A percentile compares a stretch with the other conserved stretches of the same genome.
phyloP scores from a whole-genome alignment of 2,113 vertebrate genomes.

The Synchiropus splendidus region DNA sequence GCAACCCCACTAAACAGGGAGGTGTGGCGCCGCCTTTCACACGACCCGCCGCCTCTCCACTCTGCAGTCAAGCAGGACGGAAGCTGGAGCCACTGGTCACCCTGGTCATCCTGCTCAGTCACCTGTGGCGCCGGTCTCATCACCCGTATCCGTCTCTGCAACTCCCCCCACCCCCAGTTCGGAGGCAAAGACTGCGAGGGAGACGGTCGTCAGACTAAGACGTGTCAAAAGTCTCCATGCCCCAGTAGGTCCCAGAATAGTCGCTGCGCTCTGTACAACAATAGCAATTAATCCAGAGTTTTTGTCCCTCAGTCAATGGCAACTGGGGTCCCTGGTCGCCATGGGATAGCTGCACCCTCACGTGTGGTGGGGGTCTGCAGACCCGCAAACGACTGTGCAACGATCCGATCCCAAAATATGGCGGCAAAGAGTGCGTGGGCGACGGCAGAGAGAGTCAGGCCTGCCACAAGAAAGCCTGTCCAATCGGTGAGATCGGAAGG shows the following conservation, averaged over 20 bases:
- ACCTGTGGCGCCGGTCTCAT: slow-evolving; percentile 87
- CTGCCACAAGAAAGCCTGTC: slow-evolving; percentile 77
- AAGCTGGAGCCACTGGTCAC: slow-evolving; percentile 97
- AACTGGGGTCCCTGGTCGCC: slow-evolving; percentile 96
- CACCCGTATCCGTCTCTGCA: slow-evolving; percentile 96
- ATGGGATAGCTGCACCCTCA: slow-evolving; percentile 85
- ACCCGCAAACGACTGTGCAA: slow-evolving; percentile 88
- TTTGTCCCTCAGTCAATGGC: slow-evolving; percentile 76
- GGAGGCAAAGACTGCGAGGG: slow-evolving; percentile 87
- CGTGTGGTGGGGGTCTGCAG: slow-evolving; percentile 86
- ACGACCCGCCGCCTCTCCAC: slow-evolving; percentile 16
- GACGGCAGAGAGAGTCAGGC: slow-evolving; percentile 71
- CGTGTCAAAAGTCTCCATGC: slow-evolving; percentile 81
- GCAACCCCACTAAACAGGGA: slow-evolving; percentile 20
- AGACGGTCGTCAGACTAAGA: slow-evolving; percentile 83
- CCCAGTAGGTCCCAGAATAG: slow-evolving; percentile 74
- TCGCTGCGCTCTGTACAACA: too few species aligned
- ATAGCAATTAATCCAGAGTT: background rate
- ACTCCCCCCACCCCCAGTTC: slow-evolving; percentile 93
- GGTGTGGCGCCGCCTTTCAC: background rate
- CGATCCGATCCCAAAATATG: slow-evolving; percentile 80
- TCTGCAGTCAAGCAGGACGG: slow-evolving; percentile 91
- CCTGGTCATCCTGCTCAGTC: slow-evolving; percentile 96
- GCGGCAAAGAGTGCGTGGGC: slow-evolving; percentile 87
- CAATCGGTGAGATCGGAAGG: slow-evolving; percentile 58